Percentiles rank a stretch among this genome's conserved stretches.
These are phyloP conservation scores for Eupithecia inturbata DNA, from an alignment of 2,888 invertebrate genomes.

Conservation along the genomic window DNA sequence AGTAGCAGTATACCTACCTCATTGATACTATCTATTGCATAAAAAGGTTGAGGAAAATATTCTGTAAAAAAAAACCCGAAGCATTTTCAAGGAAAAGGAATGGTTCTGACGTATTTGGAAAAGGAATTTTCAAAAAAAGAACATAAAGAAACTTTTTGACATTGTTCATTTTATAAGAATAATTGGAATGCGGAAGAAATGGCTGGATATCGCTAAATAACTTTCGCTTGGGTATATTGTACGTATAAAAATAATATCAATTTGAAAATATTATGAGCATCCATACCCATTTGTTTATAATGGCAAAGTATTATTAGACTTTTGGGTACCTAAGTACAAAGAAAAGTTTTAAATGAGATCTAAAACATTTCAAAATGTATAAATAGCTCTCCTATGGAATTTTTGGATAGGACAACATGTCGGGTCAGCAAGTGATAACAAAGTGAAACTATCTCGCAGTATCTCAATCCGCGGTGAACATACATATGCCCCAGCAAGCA, in stretches of 20 bases:
- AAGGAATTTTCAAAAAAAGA: no score
- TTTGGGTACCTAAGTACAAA: no score
- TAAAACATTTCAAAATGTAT: no score
- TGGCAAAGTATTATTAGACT: not conserved
- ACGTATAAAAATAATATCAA: not conserved
- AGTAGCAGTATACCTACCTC: no score
- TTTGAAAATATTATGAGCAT: not conserved
- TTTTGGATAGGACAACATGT: not conserved
- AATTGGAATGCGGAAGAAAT: not conserved
- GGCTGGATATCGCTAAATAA: not conserved
- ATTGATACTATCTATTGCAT: no score
- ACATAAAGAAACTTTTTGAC: no score
- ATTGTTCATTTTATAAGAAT: not conserved
- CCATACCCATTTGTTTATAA: not conserved
- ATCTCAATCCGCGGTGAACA: constrained; percentile 44
- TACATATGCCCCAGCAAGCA: constrained; percentile 56
- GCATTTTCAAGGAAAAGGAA: not conserved
- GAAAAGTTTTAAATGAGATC: no score
- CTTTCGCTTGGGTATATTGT: not conserved
- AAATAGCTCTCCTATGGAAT: not conserved
- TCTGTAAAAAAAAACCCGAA: not conserved
- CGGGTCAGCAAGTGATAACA: not conserved
- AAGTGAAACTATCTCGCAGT: constrained; percentile 7
- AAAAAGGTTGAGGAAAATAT: not conserved
- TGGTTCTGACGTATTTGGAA: not conserved